Conservation (phyloP, 2,888 invertebrate species). For the Sthenelais limicola region DNA sequence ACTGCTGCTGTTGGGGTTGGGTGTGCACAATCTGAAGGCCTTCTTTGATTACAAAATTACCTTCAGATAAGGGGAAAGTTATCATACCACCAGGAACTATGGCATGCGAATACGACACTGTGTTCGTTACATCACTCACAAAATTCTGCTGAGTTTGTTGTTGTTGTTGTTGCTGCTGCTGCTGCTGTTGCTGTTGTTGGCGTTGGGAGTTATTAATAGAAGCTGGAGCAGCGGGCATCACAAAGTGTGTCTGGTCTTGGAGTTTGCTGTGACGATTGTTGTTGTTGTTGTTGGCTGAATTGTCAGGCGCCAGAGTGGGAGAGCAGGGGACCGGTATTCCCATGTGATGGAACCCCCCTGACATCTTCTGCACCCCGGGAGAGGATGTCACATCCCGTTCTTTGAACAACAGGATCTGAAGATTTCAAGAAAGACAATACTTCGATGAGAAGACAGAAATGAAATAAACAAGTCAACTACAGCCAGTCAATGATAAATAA, state of each 20-base stretch:
- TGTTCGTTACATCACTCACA: constrained; percentile 3
- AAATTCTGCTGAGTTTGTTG: too few species aligned
- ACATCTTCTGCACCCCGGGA: constrained; percentile 36
- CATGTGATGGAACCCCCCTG: constrained; percentile 43
- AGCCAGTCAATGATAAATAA: too few species aligned
- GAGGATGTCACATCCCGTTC: constrained; percentile 44
- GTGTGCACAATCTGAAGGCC: constrained; percentile 11
- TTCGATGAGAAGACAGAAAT: too few species aligned
- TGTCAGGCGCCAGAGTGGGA: constrained; percentile 36
- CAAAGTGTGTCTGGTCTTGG: background rate
- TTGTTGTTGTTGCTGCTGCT: too few species aligned
- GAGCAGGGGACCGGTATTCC: constrained; percentile 37
- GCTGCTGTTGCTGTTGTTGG: too few species aligned
- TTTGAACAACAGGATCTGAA: constrained; percentile 43
- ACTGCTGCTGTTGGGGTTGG: too few species aligned
- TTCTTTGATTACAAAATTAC: constrained; percentile 11
- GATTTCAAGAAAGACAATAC: too few species aligned
- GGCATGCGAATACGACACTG: constrained; percentile 12
- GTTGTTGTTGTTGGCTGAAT: constrained; percentile 29
- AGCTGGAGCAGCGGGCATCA: constrained; percentile 30
- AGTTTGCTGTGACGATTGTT: constrained; percentile 22
- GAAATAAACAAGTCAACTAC: too few species aligned
- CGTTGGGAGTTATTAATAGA: constrained; percentile 12
- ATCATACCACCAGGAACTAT: constrained; percentile 15
- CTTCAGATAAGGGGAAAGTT: constrained; percentile 4